phyloP scores from a whole-genome alignment of 2,888 invertebrate species.

The Orthosia gracilis region DNA sequence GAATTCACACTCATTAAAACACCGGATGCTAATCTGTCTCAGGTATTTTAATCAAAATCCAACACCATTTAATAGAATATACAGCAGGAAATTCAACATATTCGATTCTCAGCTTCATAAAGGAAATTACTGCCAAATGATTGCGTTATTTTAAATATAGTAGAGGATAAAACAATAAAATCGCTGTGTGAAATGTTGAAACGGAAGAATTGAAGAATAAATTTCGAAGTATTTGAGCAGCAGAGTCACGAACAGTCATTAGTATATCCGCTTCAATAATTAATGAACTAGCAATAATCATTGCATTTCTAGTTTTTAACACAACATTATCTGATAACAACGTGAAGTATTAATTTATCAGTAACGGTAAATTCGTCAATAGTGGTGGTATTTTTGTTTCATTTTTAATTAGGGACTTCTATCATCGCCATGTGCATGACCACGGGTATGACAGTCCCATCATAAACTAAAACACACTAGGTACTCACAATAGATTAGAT shows the following conservation, averaged over 20 bases:
- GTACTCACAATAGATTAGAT: too few relatives aligned
- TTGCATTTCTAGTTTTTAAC: neutral
- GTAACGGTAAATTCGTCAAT: constrained; percentile 10
- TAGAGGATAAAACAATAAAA: constrained; percentile 15
- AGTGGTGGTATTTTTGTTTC: too few relatives aligned
- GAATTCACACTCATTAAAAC: neutral
- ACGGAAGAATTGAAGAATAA: constrained; percentile 7
- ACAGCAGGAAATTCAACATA: constrained; percentile 21
- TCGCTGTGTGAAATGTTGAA: neutral
- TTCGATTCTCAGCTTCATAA: neutral
- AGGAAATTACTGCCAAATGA: constrained; percentile 11
- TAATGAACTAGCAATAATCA: constrained; percentile 1
- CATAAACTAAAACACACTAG: too few relatives aligned
- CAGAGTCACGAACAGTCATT: constrained; percentile 23
- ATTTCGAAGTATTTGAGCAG: neutral
- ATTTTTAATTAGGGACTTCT: too few relatives aligned
- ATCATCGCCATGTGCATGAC: too few relatives aligned
- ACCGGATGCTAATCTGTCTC: neutral
- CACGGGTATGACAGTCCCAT: too few relatives aligned
- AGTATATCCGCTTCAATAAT: constrained; percentile 22
- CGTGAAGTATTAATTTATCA: neutral
- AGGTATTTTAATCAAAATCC: constrained; percentile 3
- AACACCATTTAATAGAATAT: neutral
- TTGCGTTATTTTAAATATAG: neutral
- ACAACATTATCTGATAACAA: neutral